Conservation (phyloP, 53 echinoderm and acorn worm genomes). For the Holothuria leucospilota region DNA sequence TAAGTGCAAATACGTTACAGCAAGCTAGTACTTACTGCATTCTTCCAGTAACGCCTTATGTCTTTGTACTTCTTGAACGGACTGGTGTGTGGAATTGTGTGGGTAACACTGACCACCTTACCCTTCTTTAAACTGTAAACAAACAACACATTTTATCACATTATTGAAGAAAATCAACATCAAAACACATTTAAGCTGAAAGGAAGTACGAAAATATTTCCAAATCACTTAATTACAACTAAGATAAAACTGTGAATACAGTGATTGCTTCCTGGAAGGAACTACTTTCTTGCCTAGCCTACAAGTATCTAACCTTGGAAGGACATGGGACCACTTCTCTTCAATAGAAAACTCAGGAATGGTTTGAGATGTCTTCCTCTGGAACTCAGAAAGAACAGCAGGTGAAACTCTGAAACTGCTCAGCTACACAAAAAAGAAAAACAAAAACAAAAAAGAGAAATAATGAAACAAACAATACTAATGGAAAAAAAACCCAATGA, state of each 20-base stretch:
- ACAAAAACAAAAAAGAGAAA: neutral
- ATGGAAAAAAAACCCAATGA: no score
- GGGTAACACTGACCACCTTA: conserved; percentile 82
- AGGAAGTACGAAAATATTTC: no score
- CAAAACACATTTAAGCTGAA: neutral
- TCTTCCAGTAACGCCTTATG: conserved; percentile 96
- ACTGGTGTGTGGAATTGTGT: conserved; percentile 76
- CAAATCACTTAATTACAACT: no score
- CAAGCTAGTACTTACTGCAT: conserved; percentile 68
- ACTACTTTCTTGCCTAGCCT: neutral
- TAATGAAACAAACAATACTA: no score
- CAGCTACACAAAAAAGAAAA: conserved; percentile 55
- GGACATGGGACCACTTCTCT: conserved; percentile 90
- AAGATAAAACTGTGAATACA: no score
- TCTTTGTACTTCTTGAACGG: conserved; percentile 92
- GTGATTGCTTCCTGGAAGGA: neutral
- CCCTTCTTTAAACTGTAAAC: conserved; percentile 88
- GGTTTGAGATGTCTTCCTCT: conserved; percentile 48
- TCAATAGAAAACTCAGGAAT: conserved; percentile 84
- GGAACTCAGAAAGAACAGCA: conserved; percentile 75
- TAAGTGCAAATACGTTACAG: no score
- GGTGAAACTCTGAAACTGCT: conserved; percentile 75
- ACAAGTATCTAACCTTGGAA: conserved; percentile 83
- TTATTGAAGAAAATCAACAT: neutral
- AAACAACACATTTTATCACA: no score